Percentiles rank a stretch among this genome's conserved stretches.
phyloP scores from a whole-genome alignment of 2,113 vertebrate genomes.

The Holacanthus passer region DNA sequence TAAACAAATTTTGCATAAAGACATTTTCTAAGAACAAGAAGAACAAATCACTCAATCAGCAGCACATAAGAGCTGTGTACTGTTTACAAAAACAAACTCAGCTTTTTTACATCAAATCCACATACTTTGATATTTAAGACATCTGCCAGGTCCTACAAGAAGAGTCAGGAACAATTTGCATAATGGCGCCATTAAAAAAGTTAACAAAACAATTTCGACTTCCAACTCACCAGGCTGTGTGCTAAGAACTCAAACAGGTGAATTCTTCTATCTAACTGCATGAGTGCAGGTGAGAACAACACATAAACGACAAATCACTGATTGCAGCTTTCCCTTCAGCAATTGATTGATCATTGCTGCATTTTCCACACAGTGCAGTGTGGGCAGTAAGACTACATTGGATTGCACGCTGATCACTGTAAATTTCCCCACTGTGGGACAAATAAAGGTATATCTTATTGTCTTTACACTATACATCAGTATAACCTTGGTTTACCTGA shows the following conservation, averaged over 20 bases:
- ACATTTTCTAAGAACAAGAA: background rate
- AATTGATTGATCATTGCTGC: no score
- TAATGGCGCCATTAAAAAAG: background rate
- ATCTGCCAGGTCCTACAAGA: background rate
- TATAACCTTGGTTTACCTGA: conserved; percentile 71
- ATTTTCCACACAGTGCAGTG: conserved; percentile 49
- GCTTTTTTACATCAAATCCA: background rate
- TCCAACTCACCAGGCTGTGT: conserved; percentile 82
- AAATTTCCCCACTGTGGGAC: no score
- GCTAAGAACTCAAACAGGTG: conserved; percentile 85
- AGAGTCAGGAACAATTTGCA: background rate
- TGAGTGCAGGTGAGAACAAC: conserved; percentile 45
- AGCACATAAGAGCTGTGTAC: background rate
- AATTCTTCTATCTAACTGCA: conserved; percentile 81
- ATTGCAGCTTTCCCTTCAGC: conserved; percentile 43
- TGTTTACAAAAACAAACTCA: background rate
- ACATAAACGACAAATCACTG: conserved; percentile 40
- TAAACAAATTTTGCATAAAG: background rate
- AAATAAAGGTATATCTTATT: no score
- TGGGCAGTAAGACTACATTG: conserved; percentile 61
- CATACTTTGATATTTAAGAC: background rate
- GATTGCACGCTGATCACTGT: conserved; percentile 38
- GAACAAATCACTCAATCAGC: background rate
- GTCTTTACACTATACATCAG: conserved; percentile 53
- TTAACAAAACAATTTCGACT: conserved; percentile 14